Evolutionary conservation across 2,888 invertebrate species (phyloP).

Genomic region (Phymatocera aterrima): DNA sequence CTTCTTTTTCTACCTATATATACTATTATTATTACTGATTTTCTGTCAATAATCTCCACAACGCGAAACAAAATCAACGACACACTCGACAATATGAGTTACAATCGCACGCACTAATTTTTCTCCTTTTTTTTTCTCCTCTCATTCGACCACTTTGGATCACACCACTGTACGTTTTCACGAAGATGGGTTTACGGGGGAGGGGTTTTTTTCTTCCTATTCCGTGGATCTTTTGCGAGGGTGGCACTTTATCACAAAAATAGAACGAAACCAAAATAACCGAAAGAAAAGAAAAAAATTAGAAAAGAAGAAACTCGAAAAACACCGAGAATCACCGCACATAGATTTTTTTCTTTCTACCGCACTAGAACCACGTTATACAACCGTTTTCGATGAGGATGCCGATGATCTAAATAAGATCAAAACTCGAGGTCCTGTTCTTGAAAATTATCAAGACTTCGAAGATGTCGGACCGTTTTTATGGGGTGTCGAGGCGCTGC

Average conservation of each 20-base stretch:
- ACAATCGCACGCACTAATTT: slow-evolving; percentile 31
- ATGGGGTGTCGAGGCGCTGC: slow-evolving; percentile 38
- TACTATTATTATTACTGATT: too few species aligned
- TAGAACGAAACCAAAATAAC: too few species aligned
- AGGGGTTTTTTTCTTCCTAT: background rate
- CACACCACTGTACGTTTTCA: slow-evolving; percentile 19
- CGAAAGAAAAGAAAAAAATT: too few species aligned
- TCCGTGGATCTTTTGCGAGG: background rate
- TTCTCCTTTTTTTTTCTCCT: too few species aligned
- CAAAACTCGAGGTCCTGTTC: slow-evolving; percentile 72
- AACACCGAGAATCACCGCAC: slow-evolving; percentile 29
- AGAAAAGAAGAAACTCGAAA: too few species aligned
- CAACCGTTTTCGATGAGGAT: slow-evolving; percentile 70
- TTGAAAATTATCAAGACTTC: slow-evolving; percentile 16
- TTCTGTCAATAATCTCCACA: too few species aligned
- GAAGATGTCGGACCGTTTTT: slow-evolving; percentile 29
- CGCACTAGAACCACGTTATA: slow-evolving; percentile 45
- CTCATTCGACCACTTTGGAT: background rate
- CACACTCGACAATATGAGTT: background rate
- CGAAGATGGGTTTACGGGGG: background rate
- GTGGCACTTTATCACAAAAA: slow-evolving; percentile 19
- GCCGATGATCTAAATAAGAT: too few species aligned
- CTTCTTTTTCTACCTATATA: too few species aligned
- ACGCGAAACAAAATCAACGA: too few species aligned
- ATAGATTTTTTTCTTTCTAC: background rate